Conservation (phyloP, 2,888 invertebrate genomes). For the Stratiomys singularior region DNA sequence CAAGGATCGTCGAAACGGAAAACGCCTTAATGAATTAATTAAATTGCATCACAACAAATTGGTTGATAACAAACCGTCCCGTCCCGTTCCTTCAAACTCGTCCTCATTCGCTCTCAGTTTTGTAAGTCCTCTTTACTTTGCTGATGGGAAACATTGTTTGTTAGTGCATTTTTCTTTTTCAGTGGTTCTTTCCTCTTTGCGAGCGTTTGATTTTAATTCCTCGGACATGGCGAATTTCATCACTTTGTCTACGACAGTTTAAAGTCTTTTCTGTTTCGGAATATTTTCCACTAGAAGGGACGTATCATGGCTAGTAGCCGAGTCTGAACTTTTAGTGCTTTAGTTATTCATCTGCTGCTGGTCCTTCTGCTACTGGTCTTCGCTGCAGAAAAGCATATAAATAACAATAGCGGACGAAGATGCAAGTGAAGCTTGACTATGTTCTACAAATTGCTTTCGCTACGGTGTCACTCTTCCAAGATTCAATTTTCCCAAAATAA, state of each 20-base stretch:
- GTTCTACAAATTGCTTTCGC: slow-evolving; percentile 37
- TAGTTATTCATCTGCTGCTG: not conserved
- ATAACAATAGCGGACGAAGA: slow-evolving; percentile 14
- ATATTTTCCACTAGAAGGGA: not conserved
- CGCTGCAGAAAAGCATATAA: not conserved
- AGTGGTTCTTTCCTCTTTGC: not conserved
- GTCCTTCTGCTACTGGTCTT: not conserved
- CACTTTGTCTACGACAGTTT: slow-evolving; percentile 26
- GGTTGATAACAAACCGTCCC: slow-evolving; percentile 8
- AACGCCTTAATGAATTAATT: slow-evolving; percentile 44
- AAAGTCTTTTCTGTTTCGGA: not conserved
- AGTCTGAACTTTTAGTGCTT: too few species aligned
- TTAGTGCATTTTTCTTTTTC: slow-evolving; percentile 12
- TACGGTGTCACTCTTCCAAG: slow-evolving; percentile 26
- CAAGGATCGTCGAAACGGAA: slow-evolving; percentile 16
- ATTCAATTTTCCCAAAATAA: slow-evolving; percentile 28
- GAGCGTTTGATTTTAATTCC: slow-evolving; percentile 13
- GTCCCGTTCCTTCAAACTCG: not conserved
- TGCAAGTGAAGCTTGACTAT: slow-evolving; percentile 29
- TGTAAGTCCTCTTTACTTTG: not conserved
- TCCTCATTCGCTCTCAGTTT: not conserved
- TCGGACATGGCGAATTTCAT: slow-evolving; percentile 27
- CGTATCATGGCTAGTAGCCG: not conserved
- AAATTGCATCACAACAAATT: slow-evolving; percentile 45
- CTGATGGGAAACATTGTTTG: not conserved